These are phyloP conservation scores for Frankliniella intonsa DNA, from an alignment of 2,888 invertebrate genomes.

Conservation along the genomic window DNA sequence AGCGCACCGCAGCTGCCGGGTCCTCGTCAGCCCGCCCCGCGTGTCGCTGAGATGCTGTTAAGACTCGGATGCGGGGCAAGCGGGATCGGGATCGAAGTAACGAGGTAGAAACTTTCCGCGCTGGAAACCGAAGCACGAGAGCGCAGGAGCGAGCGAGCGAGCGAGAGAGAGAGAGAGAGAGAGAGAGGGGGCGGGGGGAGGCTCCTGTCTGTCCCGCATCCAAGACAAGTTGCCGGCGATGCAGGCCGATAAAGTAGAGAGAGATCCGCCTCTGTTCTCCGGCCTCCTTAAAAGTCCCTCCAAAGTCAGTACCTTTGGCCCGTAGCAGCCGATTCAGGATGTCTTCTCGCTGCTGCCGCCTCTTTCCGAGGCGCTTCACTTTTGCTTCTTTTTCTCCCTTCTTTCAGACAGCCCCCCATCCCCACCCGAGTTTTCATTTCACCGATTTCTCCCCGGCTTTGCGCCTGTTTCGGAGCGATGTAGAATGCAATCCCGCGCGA, in stretches of 20 bases:
- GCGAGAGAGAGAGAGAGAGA: neutral
- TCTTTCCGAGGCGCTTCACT: neutral
- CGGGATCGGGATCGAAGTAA: neutral
- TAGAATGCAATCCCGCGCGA: too few species aligned
- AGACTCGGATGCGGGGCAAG: neutral
- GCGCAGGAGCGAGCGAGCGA: neutral
- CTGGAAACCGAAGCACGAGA: neutral
- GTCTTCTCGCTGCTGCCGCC: too few species aligned
- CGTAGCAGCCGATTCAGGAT: neutral
- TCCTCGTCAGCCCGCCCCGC: too few species aligned
- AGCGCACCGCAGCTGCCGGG: too few species aligned
- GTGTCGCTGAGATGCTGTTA: too few species aligned
- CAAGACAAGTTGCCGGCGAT: constrained; percentile 3
- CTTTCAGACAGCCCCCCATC: too few species aligned
- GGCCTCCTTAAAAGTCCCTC: neutral
- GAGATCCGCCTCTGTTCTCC: neutral
- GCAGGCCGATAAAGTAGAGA: neutral
- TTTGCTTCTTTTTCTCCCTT: neutral
- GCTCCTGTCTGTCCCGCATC: neutral
- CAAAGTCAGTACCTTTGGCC: neutral
- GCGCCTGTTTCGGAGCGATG: too few species aligned
- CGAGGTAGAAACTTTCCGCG: constrained; percentile 8
- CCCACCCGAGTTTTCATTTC: too few species aligned
- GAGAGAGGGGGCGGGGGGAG: neutral
- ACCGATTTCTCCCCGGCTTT: too few species aligned